Percentiles rank a stretch among this genome's conserved stretches.
Evolutionary conservation across 2,888 invertebrate genomes (phyloP).

Genomic region (Diabrotica balteata): DNA sequence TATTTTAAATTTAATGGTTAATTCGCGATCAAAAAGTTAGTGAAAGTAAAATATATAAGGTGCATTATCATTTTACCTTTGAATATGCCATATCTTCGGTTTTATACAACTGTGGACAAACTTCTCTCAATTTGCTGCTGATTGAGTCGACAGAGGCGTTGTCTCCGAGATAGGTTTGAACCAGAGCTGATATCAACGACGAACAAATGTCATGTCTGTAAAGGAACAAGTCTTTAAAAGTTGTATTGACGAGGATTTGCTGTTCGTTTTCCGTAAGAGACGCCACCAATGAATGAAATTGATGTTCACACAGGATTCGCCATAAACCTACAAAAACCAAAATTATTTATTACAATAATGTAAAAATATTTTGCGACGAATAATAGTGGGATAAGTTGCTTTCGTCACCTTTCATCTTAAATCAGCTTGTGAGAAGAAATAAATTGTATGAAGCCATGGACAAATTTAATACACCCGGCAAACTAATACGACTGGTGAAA

Average conservation of each 20-base stretch:
- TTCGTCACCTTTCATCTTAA: too few species aligned
- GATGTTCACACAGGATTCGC: slow-evolving; percentile 92
- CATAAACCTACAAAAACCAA: slow-evolving; percentile 66
- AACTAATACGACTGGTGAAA: too few species aligned
- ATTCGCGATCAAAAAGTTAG: too few species aligned
- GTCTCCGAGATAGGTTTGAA: slow-evolving; percentile 92
- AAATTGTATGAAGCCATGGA: too few species aligned
- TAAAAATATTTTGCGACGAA: too few species aligned
- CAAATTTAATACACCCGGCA: too few species aligned
- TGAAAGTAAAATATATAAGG: too few species aligned
- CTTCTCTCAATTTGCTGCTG: slow-evolving; percentile 82
- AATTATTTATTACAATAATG: too few species aligned
- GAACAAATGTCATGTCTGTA: slow-evolving; percentile 80
- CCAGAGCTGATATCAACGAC: slow-evolving; percentile 81
- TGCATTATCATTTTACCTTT: slow-evolving; percentile 68
- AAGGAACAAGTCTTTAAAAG: slow-evolving; percentile 78
- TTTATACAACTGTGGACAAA: slow-evolving; percentile 93
- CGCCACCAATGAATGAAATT: slow-evolving; percentile 81
- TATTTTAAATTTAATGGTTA: too few species aligned
- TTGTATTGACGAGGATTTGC: slow-evolving; percentile 68
- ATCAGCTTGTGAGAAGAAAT: too few species aligned
- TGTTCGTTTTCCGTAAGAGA: slow-evolving; percentile 73
- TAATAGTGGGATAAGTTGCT: too few species aligned
- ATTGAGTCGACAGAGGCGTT: slow-evolving; percentile 94
- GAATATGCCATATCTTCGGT: slow-evolving; percentile 96